phyloP scores from a whole-genome alignment of 2,888 invertebrate genomes.

The Epistrophella euchroma region DNA sequence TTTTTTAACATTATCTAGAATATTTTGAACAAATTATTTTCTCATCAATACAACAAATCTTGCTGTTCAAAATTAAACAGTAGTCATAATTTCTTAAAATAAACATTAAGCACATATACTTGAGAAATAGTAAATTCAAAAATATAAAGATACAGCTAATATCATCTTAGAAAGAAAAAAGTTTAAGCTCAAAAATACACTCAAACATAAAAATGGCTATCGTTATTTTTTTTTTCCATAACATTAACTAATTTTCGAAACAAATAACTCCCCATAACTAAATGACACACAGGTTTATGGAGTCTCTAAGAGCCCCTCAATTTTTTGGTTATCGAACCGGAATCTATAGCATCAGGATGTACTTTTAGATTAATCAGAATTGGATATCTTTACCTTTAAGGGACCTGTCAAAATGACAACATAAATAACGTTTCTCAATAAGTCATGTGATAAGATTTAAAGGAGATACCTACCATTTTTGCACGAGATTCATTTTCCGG shows the following conservation, averaged over 20 bases:
- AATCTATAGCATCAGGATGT: slow-evolving; percentile 10
- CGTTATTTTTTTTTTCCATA: too few species aligned
- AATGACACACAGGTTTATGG: neutral
- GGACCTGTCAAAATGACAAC: slow-evolving; percentile 14
- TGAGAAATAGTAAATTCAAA: too few species aligned
- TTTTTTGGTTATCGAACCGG: slow-evolving; percentile 11
- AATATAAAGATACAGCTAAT: too few species aligned
- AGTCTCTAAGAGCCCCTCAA: slow-evolving; percentile 5
- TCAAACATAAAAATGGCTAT: too few species aligned
- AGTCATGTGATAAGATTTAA: slow-evolving; percentile 16
- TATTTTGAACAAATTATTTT: too few species aligned
- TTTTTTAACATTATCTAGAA: too few species aligned
- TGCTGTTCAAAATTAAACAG: too few species aligned
- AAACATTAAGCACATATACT: too few species aligned
- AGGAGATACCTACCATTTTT: neutral
- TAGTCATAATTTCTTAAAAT: too few species aligned
- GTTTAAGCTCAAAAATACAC: too few species aligned
- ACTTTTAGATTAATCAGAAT: slow-evolving; percentile 28
- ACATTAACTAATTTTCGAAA: neutral
- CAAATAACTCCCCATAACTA: neutral
- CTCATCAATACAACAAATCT: too few species aligned
- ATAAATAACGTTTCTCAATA: slow-evolving; percentile 8
- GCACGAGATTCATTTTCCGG: neutral
- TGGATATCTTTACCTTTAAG: slow-evolving; percentile 5
- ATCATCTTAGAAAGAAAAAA: too few species aligned